These are phyloP conservation scores for Tamandua tetradactyla DNA, from an alignment of 2,797 vertebrate genomes.

Conservation along the genomic window DNA sequence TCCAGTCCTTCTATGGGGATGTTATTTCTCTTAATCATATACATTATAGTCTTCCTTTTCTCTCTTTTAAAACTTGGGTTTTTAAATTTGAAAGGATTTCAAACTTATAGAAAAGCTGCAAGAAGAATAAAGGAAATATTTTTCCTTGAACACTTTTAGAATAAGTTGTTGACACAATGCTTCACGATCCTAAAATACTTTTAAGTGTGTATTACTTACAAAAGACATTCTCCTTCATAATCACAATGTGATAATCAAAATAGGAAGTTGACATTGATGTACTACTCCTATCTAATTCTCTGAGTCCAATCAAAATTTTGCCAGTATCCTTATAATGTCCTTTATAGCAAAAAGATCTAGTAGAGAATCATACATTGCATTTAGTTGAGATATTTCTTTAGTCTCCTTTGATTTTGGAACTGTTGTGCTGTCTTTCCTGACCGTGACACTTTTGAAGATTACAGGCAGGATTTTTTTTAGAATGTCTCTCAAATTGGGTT, in stretches of 20 bases:
- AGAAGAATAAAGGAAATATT: background rate
- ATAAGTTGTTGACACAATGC: background rate
- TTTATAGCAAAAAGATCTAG: background rate
- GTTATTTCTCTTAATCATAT: background rate
- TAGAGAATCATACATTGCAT: background rate
- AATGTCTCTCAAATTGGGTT: slow-evolving; percentile 11
- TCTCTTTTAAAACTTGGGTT: background rate
- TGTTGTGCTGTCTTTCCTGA: background rate
- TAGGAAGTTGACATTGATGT: background rate
- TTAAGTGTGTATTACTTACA: background rate
- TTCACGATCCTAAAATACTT: background rate
- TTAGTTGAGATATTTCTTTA: background rate
- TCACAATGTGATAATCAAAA: background rate
- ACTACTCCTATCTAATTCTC: background rate
- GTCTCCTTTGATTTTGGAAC: slow-evolving; percentile 17
- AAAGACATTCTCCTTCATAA: background rate
- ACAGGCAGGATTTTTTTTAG: background rate
- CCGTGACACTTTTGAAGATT: background rate
- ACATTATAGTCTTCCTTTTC: background rate
- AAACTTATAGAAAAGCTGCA: background rate
- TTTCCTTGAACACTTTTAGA: background rate
- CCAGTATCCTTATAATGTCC: background rate
- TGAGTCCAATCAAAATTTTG: background rate
- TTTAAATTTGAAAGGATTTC: slow-evolving; percentile 40
- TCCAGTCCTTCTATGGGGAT: background rate